phyloP scores from a whole-genome alignment of 2,888 invertebrate species.

The Pandemis heparana region DNA sequence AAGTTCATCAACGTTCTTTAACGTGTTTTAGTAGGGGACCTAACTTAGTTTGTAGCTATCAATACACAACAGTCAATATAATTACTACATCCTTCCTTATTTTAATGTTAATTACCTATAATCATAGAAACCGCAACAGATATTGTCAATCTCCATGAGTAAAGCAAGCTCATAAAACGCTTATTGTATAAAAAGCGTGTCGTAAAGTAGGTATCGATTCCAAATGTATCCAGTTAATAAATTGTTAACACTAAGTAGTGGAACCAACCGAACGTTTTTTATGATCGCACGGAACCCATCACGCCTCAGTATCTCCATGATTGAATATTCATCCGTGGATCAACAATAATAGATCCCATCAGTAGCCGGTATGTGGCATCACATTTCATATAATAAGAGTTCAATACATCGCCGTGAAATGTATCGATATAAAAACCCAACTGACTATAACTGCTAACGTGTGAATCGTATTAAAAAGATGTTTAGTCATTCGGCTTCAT shows the following conservation, averaged over 20 bases:
- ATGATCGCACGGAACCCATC: constrained; percentile 64
- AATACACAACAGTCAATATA: no score
- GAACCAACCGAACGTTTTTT: constrained; percentile 70
- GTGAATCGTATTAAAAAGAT: constrained; percentile 86
- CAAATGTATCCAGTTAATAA: constrained; percentile 33
- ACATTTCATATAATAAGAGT: constrained; percentile 84
- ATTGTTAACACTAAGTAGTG: constrained; percentile 49
- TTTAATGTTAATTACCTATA: not conserved
- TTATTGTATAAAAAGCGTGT: constrained; percentile 1
- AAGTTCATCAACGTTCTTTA: no score
- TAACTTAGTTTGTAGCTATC: no score
- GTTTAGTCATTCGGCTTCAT: constrained; percentile 84
- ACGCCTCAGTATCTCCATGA: constrained; percentile 75
- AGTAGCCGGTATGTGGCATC: constrained; percentile 81
- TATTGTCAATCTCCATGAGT: not conserved
- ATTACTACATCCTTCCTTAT: not conserved
- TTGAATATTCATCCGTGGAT: constrained; percentile 85
- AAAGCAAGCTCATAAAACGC: not conserved
- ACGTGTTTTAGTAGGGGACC: no score
- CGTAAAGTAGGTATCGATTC: constrained; percentile 1
- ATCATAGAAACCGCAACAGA: not conserved
- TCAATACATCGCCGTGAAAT: constrained; percentile 85
- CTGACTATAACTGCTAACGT: constrained; percentile 85
- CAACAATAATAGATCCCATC: constrained; percentile 84
- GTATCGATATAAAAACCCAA: constrained; percentile 84